Conservation (phyloP, 2,888 invertebrate species). For the Cantharis nigra region DNA sequence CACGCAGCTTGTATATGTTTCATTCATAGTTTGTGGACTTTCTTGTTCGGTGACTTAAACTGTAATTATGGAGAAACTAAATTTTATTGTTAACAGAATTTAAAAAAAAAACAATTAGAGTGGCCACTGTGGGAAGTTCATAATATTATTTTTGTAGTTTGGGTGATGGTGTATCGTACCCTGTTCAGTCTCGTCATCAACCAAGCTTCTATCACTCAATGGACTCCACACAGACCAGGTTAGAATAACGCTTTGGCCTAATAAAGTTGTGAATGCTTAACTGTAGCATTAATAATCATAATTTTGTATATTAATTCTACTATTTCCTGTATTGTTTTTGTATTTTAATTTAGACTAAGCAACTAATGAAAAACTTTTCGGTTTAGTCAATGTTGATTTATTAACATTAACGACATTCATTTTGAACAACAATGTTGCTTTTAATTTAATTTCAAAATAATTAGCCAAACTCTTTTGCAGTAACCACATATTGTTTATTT, state of each 20-base stretch:
- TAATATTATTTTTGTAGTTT: slow-evolving; percentile 65
- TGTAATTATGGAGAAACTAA: neutral
- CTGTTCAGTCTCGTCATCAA: slow-evolving; percentile 75
- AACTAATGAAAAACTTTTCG: neutral
- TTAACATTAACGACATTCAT: neutral
- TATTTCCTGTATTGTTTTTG: neutral
- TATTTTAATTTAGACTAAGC: neutral
- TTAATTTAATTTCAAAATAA: neutral
- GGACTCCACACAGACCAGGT: slow-evolving; percentile 85
- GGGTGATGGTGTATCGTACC: slow-evolving; percentile 88
- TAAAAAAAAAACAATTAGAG: neutral
- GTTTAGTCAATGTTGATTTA: neutral
- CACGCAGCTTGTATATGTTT: neutral
- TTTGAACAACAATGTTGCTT: neutral
- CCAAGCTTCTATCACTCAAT: slow-evolving; percentile 82
- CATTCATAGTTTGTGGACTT: neutral
- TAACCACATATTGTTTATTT: neutral
- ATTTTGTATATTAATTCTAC: neutral
- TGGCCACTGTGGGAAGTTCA: slow-evolving; percentile 24
- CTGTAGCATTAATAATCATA: slow-evolving; percentile 13
- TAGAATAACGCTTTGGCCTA: slow-evolving; percentile 59
- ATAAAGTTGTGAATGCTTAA: slow-evolving; percentile 26
- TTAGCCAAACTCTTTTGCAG: neutral
- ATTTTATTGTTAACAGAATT: neutral
- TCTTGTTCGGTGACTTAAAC: neutral